Evolutionary conservation across 2,888 invertebrate genomes (phyloP).

Genomic region (Eupithecia subfuscata): DNA sequence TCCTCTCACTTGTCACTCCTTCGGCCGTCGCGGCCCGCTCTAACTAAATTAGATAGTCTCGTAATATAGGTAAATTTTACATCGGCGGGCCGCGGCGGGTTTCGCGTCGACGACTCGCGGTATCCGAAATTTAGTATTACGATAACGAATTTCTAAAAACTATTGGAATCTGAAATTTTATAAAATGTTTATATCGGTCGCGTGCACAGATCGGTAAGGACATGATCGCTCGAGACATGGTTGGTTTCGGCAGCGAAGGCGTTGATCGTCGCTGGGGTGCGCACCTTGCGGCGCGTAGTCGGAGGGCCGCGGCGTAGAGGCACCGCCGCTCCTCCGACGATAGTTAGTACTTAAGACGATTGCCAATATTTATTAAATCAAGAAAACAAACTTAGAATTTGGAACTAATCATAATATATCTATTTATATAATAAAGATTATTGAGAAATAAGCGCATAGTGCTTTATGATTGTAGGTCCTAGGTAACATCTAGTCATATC

Average conservation of each 20-base stretch:
- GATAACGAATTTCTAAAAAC: conserved; percentile 75
- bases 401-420: conserved; percentile 82
- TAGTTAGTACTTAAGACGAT: conserved; percentile 77
- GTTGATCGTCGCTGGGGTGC: conserved; percentile 41
- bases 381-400: conserved; percentile 78
- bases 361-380: conserved; percentile 81
- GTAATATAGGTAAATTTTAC: conserved; percentile 44
- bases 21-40: conserved; percentile 32
- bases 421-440: conserved; percentile 81
- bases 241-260: conserved; percentile 55
- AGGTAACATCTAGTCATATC: conserved; percentile 84
- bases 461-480: conserved; percentile 82
- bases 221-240: conserved; percentile 54
- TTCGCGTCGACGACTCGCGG: conserved; percentile 47
- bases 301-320: conserved; percentile 46
- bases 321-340: conserved; percentile 57
- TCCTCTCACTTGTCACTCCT: conserved; percentile 69
- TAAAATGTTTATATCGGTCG: conserved; percentile 75
- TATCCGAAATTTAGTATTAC: conserved; percentile 67
- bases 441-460: conserved; percentile 83
- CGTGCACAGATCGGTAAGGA: conserved; percentile 68
- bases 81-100: conserved; percentile 38
- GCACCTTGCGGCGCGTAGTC: conserved; percentile 46
- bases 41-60: conserved; percentile 43
- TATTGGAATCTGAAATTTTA: conserved; percentile 75